phyloP scores from a whole-genome alignment of 2,113 vertebrate species.

The Gallinago jamesoni region DNA sequence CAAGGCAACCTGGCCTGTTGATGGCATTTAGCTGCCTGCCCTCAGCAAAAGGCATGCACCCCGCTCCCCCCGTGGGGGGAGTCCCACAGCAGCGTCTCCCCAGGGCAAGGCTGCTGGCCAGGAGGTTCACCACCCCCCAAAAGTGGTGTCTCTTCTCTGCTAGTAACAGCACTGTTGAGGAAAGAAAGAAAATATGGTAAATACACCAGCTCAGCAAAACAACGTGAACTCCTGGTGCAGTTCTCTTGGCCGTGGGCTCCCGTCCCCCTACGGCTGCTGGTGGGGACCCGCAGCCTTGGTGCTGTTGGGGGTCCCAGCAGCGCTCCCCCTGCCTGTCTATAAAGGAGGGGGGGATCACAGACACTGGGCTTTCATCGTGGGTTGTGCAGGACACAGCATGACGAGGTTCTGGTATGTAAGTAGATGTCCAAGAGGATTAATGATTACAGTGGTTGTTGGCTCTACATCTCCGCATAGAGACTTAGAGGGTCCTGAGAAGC shows the following conservation, averaged over 20 bases:
- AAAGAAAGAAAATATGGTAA: not conserved
- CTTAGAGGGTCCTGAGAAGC: not conserved
- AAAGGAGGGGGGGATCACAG: not conserved
- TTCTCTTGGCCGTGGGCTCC: fast-evolving
- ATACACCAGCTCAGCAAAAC: not conserved
- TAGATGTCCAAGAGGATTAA: not conserved
- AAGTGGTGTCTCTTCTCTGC: not conserved
- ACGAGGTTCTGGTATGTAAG: not conserved
- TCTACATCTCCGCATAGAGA: not conserved
- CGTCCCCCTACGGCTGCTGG: too few species aligned
- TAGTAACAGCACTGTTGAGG: not conserved
- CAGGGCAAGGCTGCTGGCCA: not conserved
- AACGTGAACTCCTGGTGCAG: not conserved
- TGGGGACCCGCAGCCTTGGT: not conserved
- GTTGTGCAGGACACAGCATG: not conserved
- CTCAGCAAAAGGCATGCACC: not conserved
- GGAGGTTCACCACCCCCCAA: not conserved
- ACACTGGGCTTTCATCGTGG: fast-evolving
- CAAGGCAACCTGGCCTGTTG: not conserved
- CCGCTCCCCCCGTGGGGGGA: not conserved
- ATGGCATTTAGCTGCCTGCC: not conserved
- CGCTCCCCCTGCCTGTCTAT: fast-evolving
- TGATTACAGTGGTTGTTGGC: not conserved
- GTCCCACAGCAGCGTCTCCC: not conserved
- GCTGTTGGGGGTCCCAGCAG: too few species aligned